phyloP scores from a whole-genome alignment of 2,888 invertebrate genomes.

The Acleris laterana region DNA sequence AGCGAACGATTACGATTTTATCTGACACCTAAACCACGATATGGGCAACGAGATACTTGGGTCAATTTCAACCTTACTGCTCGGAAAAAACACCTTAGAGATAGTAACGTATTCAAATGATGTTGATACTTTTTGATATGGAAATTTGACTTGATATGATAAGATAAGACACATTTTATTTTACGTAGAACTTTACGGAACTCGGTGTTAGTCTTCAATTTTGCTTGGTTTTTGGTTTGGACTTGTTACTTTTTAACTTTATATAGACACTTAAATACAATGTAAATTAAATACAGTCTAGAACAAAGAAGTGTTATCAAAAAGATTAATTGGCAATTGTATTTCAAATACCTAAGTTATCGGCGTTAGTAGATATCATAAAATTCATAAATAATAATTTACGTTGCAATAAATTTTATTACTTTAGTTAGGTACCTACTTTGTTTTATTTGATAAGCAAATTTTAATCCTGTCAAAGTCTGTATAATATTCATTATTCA shows the following conservation, averaged over 20 bases:
- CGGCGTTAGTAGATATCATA: background rate
- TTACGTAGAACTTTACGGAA: no score
- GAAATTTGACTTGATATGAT: background rate
- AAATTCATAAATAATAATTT: background rate
- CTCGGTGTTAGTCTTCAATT: no score
- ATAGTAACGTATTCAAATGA: background rate
- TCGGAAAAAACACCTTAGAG: conserved; percentile 2
- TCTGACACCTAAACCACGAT: conserved; percentile 9
- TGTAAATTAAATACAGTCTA: background rate
- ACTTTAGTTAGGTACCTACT: no score
- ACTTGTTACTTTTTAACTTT: no score
- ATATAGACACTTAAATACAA: background rate
- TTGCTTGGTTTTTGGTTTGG: no score
- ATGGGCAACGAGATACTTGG: background rate
- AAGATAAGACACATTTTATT: no score
- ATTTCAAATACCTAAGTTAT: background rate
- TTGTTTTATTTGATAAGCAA: background rate
- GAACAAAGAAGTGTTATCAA: conserved; percentile 14
- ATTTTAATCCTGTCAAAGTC: no score
- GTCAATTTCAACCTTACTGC: conserved; percentile 1
- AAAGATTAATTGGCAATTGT: conserved; percentile 1
- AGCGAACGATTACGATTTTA: conserved; percentile 37
- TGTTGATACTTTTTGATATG: background rate
- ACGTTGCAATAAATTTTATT: conserved; percentile 1
- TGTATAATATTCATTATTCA: no score